These are phyloP conservation scores for Holocentrus rufus DNA, from an alignment of 2,797 vertebrate genomes.

Conservation along the genomic window DNA sequence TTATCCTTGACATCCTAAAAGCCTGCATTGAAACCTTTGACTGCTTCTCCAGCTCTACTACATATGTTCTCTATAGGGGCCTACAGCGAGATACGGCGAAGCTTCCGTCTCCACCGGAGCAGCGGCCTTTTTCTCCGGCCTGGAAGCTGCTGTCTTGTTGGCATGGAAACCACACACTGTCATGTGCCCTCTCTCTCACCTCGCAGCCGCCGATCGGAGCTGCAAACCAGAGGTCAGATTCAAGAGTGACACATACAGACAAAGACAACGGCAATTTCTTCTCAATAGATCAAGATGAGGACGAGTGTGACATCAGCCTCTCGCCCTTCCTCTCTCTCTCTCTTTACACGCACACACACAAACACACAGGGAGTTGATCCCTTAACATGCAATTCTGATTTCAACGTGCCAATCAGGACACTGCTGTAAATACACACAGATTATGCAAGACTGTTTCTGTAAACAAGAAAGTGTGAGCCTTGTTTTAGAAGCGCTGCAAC, in stretches of 20 bases:
- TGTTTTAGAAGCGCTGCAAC: background rate
- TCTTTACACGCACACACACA: background rate
- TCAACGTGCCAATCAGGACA: too few relatives aligned
- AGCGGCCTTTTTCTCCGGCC: background rate
- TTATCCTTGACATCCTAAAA: background rate
- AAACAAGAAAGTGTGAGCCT: background rate
- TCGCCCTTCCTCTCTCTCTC: background rate
- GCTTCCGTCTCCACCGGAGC: too few relatives aligned
- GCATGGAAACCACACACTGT: conserved; percentile 12
- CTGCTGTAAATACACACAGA: conserved; percentile 15
- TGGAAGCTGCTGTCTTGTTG: background rate
- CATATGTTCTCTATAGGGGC: background rate
- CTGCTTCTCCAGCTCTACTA: background rate
- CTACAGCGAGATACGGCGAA: background rate
- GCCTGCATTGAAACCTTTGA: background rate
- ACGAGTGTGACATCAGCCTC: background rate
- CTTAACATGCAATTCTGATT: background rate
- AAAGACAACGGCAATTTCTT: background rate
- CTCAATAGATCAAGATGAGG: background rate
- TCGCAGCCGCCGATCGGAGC: background rate
- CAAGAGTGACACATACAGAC: conserved; percentile 1
- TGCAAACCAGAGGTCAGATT: background rate
- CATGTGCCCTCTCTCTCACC: background rate
- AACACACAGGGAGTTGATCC: conserved; percentile 3
- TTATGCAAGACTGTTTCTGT: background rate